phyloP scores from a whole-genome alignment of 1,140 invertebrate species.

The Leucophenga varia region DNA sequence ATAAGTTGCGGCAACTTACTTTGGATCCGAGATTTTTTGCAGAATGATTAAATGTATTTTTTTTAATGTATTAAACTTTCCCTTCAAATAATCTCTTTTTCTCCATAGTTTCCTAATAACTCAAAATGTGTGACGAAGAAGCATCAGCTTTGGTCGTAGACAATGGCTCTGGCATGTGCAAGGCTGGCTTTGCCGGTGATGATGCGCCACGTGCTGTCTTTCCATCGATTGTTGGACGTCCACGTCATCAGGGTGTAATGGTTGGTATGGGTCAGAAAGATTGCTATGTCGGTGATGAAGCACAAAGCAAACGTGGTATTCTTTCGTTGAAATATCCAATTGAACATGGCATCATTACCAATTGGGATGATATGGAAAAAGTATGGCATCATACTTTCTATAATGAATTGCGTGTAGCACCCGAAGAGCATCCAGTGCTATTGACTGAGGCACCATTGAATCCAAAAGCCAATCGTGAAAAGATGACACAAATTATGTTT shows the following conservation, averaged over 20 bases:
- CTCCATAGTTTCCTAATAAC: conserved; percentile 72
- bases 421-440: conserved; percentile 85
- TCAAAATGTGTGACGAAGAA: conserved; percentile 70
- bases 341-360: conserved; percentile 84
- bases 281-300: conserved; percentile 86
- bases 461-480: conserved; percentile 78
- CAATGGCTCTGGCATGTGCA: conserved; percentile 90
- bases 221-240: conserved; percentile 71
- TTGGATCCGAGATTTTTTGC: too few relatives aligned
- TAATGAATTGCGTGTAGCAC: conserved; percentile 87
- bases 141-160: conserved; percentile 85
- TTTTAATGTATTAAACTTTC: too few relatives aligned
- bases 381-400: conserved; percentile 84
- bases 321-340: conserved; percentile 74
- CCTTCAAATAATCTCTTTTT: too few relatives aligned
- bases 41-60: too few relatives aligned
- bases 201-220: conserved; percentile 68
- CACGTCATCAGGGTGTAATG: conserved; percentile 86
- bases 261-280: conserved; percentile 96
- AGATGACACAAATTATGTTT: conserved; percentile 87
- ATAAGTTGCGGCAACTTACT: too few relatives aligned
- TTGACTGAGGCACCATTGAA: conserved; percentile 84
- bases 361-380: conserved; percentile 85
- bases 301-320: conserved; percentile 79
- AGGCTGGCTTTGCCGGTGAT: conserved; percentile 73